A percentile compares a stretch with the other conserved stretches of the same genome.
phyloP scores from a whole-genome alignment of 1,140 invertebrate species.

The Ruditapes philippinarum region DNA sequence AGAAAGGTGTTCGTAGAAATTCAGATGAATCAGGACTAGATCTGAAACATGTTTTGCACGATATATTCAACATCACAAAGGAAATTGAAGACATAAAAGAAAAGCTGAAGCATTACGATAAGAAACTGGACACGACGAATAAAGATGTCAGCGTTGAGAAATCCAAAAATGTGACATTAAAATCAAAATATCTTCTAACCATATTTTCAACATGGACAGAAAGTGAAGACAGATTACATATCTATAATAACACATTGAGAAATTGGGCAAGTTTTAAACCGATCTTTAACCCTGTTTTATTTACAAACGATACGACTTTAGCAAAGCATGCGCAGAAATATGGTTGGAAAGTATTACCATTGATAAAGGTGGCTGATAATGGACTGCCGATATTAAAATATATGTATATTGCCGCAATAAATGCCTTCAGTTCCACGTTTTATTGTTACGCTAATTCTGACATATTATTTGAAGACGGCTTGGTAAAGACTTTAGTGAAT shows the following conservation, averaged over 20 bases:
- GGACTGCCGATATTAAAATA: conserved; percentile 71
- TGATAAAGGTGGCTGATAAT: conserved; percentile 22
- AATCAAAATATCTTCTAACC: background rate
- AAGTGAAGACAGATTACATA: conserved; percentile 16
- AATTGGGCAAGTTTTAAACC: conserved; percentile 69
- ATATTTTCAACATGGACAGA: conserved; percentile 56
- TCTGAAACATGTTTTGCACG: background rate
- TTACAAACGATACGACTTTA: conserved; percentile 52
- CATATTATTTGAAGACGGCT: conserved; percentile 67
- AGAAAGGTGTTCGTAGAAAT: background rate
- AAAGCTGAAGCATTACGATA: background rate
- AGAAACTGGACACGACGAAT: background rate
- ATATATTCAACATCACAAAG: background rate
- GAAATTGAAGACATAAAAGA: background rate
- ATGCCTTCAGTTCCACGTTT: conserved; percentile 64
- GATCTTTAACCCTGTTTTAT: conserved; percentile 64
- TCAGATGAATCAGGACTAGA: background rate
- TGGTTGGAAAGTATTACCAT: conserved; percentile 58
- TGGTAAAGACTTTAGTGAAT: conserved; percentile 60
- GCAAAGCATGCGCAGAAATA: background rate
- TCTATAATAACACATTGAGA: conserved; percentile 66
- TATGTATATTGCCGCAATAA: conserved; percentile 68
- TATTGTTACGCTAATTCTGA: conserved; percentile 73
- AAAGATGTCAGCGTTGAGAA: background rate
- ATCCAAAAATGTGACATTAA: background rate